Conservation (phyloP, 2,797 vertebrate genomes). For the Onychomys arenicola region DNA sequence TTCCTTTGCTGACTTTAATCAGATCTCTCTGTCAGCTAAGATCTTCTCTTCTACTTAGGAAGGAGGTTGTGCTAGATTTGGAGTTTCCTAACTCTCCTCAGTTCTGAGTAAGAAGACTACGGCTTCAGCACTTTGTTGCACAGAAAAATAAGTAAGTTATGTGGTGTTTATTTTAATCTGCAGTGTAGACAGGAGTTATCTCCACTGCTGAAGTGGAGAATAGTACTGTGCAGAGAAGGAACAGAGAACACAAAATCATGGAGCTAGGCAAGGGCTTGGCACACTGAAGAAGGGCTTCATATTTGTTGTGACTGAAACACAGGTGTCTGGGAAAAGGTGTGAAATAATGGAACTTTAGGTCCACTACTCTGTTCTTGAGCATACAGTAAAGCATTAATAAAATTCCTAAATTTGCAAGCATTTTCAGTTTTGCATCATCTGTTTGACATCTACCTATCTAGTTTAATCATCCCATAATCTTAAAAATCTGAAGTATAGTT, state of each 20-base stretch:
- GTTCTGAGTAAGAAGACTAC: not conserved
- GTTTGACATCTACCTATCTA: not conserved
- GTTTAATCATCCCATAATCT: not conserved
- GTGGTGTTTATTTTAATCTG: not conserved
- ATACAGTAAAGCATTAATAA: not conserved
- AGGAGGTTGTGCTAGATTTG: not conserved
- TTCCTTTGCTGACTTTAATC: constrained; percentile 16
- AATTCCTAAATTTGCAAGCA: constrained; percentile 13
- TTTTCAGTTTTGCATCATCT: not conserved
- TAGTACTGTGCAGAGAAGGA: no score
- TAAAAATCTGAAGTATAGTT: not conserved
- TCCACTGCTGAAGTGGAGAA: not conserved
- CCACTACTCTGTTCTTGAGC: not conserved
- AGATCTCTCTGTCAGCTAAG: not conserved
- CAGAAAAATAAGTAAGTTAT: not conserved
- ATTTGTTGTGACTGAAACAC: not conserved
- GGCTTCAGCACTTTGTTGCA: not conserved
- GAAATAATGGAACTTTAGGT: not conserved
- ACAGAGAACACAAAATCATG: not conserved
- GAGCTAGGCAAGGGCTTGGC: not conserved
- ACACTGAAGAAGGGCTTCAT: not conserved
- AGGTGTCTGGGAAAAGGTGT: not conserved
- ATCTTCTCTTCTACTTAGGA: not conserved
- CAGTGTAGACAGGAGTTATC: not conserved
- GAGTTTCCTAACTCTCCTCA: not conserved